Evolutionary conservation across 2,888 invertebrate species (phyloP).

Genomic region (Uropetala carovei): DNA sequence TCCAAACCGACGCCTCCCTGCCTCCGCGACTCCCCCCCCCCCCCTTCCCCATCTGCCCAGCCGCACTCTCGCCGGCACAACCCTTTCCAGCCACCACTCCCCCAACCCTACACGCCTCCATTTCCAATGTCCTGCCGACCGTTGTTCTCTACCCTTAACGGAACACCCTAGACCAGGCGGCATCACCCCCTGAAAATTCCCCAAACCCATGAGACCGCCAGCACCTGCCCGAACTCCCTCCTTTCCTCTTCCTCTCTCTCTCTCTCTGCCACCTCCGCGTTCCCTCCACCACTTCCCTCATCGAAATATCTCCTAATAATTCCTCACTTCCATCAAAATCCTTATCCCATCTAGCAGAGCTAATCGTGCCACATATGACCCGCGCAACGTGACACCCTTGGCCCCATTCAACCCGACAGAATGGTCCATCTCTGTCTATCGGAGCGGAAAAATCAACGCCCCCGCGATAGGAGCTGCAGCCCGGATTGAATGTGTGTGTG

Average conservation of each 20-base stretch:
- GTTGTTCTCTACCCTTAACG: neutral
- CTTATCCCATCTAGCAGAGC: too few species aligned
- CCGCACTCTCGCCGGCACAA: neutral
- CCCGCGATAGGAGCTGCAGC: neutral
- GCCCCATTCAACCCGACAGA: neutral
- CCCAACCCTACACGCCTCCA: neutral
- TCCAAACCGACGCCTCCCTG: neutral
- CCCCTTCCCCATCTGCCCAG: neutral
- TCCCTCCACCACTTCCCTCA: neutral
- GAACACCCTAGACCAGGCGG: neutral
- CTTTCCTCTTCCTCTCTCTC: neutral
- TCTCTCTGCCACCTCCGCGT: neutral
- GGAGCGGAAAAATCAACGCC: neutral
- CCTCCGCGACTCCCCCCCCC: neutral
- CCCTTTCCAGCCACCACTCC: neutral
- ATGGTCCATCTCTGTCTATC: neutral
- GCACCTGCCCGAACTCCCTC: neutral
- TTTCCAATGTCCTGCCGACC: slow-evolving; percentile 11
- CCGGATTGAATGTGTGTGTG: neutral
- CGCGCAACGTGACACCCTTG: neutral
- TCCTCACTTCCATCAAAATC: too few species aligned
- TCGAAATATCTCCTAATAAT: neutral
- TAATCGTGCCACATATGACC: neutral
- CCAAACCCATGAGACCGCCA: neutral
- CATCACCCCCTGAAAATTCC: neutral